A percentile compares a stretch with the other conserved stretches of the same genome.
Evolutionary conservation across 2,113 vertebrate species (phyloP).

Genomic region (Nothocercus nigrocapillus): DNA sequence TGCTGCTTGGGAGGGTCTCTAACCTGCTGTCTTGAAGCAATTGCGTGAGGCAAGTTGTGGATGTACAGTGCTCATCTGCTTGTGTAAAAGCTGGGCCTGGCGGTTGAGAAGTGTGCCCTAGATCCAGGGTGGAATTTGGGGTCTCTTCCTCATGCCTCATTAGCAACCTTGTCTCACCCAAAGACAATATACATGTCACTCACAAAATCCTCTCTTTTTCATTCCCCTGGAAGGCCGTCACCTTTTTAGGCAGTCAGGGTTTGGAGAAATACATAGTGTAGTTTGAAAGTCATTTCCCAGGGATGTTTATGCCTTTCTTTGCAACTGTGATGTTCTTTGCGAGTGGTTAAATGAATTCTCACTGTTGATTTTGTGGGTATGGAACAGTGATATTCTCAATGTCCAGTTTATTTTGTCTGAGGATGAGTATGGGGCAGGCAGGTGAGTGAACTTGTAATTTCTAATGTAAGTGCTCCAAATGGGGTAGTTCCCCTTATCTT

Average conservation of each 20-base stretch:
- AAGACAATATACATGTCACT: neutral
- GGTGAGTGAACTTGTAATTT: neutral
- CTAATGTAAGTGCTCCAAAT: neutral
- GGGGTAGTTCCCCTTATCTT: neutral
- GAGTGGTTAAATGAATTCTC: neutral
- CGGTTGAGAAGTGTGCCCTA: neutral
- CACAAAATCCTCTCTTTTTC: neutral
- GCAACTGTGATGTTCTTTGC: neutral
- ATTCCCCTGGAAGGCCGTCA: neutral
- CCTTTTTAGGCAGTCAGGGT: neutral
- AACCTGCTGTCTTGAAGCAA: neutral
- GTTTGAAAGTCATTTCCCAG: neutral
- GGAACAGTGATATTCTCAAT: neutral
- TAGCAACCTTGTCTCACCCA: neutral
- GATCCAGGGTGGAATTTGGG: neutral
- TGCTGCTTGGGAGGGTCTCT: neutral
- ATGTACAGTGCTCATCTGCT: neutral
- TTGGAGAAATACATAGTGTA: neutral
- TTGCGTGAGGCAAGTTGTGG: neutral
- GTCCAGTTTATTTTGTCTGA: neutral
- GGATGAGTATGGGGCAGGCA: accelerated
- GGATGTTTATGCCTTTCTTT: neutral
- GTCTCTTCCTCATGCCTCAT: accelerated
- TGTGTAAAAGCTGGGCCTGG: neutral
- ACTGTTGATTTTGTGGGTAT: neutral